Percentiles rank a stretch among this genome's conserved stretches.
phyloP scores from a whole-genome alignment of 2,113 vertebrate species.

The Scophthalmus maximus region DNA sequence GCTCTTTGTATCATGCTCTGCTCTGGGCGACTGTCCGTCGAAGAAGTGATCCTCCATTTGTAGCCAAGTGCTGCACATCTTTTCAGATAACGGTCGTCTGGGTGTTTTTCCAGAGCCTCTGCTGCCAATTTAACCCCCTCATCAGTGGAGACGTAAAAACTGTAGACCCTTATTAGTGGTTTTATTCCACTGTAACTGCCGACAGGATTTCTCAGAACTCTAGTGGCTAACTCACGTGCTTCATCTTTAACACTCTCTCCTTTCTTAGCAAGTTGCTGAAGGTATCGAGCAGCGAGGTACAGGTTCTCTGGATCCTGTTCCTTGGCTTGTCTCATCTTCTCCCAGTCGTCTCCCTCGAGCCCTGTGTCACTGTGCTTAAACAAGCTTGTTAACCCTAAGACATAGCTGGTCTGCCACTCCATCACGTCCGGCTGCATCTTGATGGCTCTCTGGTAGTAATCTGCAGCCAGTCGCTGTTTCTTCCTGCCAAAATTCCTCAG shows the following conservation, averaged over 20 bases:
- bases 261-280: neutral
- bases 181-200: conserved; percentile 55
- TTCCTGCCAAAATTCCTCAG: conserved; percentile 50
- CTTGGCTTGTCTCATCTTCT: conserved; percentile 39
- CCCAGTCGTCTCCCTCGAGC: neutral
- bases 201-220: conserved; percentile 39
- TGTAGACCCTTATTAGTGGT: conserved; percentile 31
- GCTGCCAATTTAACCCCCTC: conserved; percentile 50
- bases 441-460: conserved; percentile 61
- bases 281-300: conserved; percentile 27
- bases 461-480: neutral
- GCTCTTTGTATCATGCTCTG: conserved; percentile 6
- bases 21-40: rapidly evolving
- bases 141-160: neutral
- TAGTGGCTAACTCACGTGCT: conserved; percentile 8
- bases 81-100: conserved; percentile 57
- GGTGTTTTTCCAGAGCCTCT: conserved; percentile 40
- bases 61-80: conserved; percentile 37
- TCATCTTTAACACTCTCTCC: conserved; percentile 13
- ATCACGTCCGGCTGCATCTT: conserved; percentile 55
- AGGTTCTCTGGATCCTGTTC: conserved; percentile 57
- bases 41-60: conserved; percentile 41
- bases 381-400: neutral
- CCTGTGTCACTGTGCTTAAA: neutral
- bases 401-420: conserved; percentile 56